phyloP scores from a whole-genome alignment of 2,888 invertebrate genomes.

The Patella ulyssiponensis region DNA sequence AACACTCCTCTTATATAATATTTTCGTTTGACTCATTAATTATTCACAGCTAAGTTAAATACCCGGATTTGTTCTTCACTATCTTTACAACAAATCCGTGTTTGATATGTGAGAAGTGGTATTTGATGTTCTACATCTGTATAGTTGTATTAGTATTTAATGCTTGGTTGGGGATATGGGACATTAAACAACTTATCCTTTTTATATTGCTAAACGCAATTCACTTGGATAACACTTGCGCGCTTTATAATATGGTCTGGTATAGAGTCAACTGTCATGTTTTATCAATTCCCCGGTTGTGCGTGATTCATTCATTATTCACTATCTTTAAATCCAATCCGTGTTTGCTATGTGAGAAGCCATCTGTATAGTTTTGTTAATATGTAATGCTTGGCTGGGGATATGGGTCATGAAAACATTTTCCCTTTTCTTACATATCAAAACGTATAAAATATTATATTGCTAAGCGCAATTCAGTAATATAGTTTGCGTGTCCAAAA shows the following conservation, averaged over 20 bases:
- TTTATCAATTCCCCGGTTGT: too few relatives aligned
- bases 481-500: background rate
- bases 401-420: background rate
- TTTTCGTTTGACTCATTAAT: too few relatives aligned
- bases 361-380: background rate
- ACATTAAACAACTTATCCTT: background rate
- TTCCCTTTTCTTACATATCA: background rate
- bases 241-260: background rate
- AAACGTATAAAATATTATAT: background rate
- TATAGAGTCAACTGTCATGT: too few relatives aligned
- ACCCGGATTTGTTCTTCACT: too few relatives aligned
- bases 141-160: background rate
- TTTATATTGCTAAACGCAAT: background rate
- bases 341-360: constrained; percentile 2
- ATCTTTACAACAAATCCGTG: background rate
- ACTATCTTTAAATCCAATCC: background rate
- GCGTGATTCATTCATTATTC: too few relatives aligned
- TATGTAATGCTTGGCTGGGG: background rate
- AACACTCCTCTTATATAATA: too few relatives aligned
- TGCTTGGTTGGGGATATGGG: background rate
- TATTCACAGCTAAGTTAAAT: too few relatives aligned
- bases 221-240: too few relatives aligned
- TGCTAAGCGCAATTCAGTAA: background rate
- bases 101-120: background rate
- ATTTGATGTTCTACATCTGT: background rate